Evolutionary conservation across 1,140 invertebrate species (phyloP).

Genomic region (Drosophila ironensis): DNA sequence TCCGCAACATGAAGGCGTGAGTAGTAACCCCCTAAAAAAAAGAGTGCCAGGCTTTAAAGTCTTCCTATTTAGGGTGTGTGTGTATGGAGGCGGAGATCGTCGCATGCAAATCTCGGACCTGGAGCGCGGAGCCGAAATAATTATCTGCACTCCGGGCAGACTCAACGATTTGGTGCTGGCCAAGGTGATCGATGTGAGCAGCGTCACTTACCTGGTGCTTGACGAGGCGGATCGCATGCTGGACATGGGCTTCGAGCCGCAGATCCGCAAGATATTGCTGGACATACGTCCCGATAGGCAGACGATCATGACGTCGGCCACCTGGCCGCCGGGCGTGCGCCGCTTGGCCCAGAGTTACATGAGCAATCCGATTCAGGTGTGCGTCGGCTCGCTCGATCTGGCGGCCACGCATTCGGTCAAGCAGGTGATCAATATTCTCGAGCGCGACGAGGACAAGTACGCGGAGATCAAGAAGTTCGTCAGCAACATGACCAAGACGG

Average conservation of each 20-base stretch:
- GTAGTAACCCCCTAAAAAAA: slow-evolving; percentile 38
- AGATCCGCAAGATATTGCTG: slow-evolving; percentile 91
- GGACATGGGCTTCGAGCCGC: slow-evolving; percentile 94
- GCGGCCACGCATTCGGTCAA: slow-evolving; percentile 92
- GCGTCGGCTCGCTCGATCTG: slow-evolving; percentile 93
- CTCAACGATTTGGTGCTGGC: slow-evolving; percentile 90
- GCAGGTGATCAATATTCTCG: slow-evolving; percentile 88
- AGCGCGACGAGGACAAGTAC: slow-evolving; percentile 89
- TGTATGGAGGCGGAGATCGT: slow-evolving; percentile 93
- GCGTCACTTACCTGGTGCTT: slow-evolving; percentile 94
- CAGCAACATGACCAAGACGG: slow-evolving; percentile 85
- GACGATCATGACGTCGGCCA: slow-evolving; percentile 94
- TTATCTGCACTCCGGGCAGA: slow-evolving; percentile 94
- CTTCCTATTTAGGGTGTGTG: slow-evolving; percentile 85
- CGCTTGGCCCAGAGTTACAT: slow-evolving; percentile 92
- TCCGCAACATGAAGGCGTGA: slow-evolving; percentile 91
- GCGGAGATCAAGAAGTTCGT: slow-evolving; percentile 71
- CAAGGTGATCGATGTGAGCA: slow-evolving; percentile 86
- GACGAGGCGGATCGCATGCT: slow-evolving; percentile 94
- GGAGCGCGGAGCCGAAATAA: slow-evolving; percentile 90
- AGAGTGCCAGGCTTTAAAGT: no score
- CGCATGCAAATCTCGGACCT: slow-evolving; percentile 88
- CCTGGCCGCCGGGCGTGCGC: slow-evolving; percentile 93
- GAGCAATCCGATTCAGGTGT: slow-evolving; percentile 93
- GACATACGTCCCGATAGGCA: slow-evolving; percentile 91